Evolutionary conservation across 2,888 invertebrate species (phyloP), one percentile per base, ranked within the genome.

Genomic region (Agrypnus murinus): DNA sequence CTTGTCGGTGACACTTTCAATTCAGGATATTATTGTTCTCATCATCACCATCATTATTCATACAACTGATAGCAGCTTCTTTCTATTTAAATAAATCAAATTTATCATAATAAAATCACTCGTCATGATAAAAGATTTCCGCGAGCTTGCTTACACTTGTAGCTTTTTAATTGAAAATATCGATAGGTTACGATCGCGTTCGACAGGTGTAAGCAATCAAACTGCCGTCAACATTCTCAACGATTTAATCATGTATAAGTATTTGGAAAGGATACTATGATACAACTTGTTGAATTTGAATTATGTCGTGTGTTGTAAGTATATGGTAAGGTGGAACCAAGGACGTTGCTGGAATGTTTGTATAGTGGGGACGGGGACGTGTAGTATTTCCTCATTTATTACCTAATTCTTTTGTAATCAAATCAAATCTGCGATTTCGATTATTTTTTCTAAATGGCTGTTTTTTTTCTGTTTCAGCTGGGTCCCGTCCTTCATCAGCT

Each of bases 401-500:
- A 48, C 65, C 65, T 65, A 58, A 58, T 66, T 59, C 43, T 66
- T 46, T 59, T 50, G 43, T 40, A 58, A 55, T 57, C 6, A 15
- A 55, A 65, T 40, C 14, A 31, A 57, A 64, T 53, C 40, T 43
- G 50, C 50, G 36, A 15, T 43, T 12, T 43, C 34, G 36, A 34
- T 32, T 46, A 53, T 38, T 31, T 46, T 32, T 55, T 36, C 9
- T 12, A 62, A 12, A 67, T 45, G 2, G n/a, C 17, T 55, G 32
- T 12, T 17, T 36, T 60, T 70, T 71, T 69, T 76, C 74, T 72
- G 65, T 81, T 80, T 57, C 77, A 80, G 80, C 80, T 75, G 81
- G 81, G 69, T 80, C 79, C 75, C 79, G 81, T 79, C 81, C 81
- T 73, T 78, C 77, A 46, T 80, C 80, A 66, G 78, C 79, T 69